Evolutionary conservation across 2,113 vertebrate genomes (phyloP).

Genomic region (Limnothrissa miodon): DNA sequence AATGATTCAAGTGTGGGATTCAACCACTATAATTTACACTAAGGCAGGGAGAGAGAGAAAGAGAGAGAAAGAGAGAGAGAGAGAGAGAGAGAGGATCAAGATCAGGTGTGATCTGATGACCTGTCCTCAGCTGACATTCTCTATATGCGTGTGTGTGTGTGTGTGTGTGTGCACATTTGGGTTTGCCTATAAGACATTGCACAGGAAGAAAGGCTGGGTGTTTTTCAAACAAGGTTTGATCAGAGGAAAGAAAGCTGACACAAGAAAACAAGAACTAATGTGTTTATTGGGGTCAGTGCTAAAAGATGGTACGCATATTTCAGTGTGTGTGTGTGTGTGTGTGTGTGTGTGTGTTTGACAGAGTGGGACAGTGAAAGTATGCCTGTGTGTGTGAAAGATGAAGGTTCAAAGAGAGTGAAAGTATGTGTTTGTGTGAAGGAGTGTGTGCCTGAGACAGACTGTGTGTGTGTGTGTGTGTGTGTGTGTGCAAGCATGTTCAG

Average conservation of each 20-base stretch:
- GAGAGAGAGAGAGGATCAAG: conserved; percentile 21
- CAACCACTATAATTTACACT: conserved; percentile 23
- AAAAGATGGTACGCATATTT: background rate
- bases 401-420: conserved; percentile 18
- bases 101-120: background rate
- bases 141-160: conserved; percentile 8
- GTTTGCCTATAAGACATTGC: background rate
- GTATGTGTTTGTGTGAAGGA: background rate
- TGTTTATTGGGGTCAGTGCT: background rate
- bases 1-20: conserved; percentile 41
- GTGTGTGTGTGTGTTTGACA: conserved; percentile 27
- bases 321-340: conserved; percentile 20
- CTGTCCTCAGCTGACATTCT: background rate
- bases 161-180: background rate
- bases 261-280: background rate
- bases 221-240: conserved; percentile 1
- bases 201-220: conserved; percentile 1
- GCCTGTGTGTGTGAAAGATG: conserved; percentile 13
- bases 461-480: conserved; percentile 4
- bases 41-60: background rate
- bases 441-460: background rate
- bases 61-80: conserved; percentile 10
- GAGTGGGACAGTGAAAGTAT: conserved; percentile 1
- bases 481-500: conserved; percentile 45
- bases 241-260: background rate